These are phyloP conservation scores for Aramus guarauna DNA, from an alignment of 2,113 vertebrate genomes.

Conservation along the genomic window DNA sequence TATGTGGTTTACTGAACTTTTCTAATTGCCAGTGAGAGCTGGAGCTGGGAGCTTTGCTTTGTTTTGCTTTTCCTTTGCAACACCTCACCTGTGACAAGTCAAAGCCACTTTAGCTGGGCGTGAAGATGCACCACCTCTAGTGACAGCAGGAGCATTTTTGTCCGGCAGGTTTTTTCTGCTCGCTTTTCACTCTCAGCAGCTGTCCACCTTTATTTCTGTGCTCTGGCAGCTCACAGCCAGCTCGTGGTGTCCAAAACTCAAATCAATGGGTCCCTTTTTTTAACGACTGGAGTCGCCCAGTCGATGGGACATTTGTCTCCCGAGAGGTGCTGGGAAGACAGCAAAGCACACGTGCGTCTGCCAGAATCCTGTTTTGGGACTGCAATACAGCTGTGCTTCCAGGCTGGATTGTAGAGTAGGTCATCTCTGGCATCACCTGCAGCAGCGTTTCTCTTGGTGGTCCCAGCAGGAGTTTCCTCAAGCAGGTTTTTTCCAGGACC, in stretches of 20 bases:
- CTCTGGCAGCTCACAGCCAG: background rate
- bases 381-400: background rate
- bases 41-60: background rate
- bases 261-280: background rate
- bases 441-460: background rate
- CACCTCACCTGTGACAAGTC: background rate
- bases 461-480: background rate
- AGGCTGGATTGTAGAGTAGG: background rate
- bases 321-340: background rate
- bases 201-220: background rate
- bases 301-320: background rate
- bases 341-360: accelerated
- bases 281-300: no score
- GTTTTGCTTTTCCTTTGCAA: background rate
- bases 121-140: background rate
- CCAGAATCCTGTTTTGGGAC: background rate
- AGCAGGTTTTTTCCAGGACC: background rate
- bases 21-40: background rate
- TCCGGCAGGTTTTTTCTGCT: background rate
- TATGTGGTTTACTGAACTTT: background rate
- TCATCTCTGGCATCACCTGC: background rate
- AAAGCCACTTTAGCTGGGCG: background rate
- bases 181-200: background rate
- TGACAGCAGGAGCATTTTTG: background rate
- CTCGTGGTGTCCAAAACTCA: background rate